Base-by-base conservation (phyloP, 53 echinoderm and acorn worm genomes). In the Astropecten irregularis region DNA sequence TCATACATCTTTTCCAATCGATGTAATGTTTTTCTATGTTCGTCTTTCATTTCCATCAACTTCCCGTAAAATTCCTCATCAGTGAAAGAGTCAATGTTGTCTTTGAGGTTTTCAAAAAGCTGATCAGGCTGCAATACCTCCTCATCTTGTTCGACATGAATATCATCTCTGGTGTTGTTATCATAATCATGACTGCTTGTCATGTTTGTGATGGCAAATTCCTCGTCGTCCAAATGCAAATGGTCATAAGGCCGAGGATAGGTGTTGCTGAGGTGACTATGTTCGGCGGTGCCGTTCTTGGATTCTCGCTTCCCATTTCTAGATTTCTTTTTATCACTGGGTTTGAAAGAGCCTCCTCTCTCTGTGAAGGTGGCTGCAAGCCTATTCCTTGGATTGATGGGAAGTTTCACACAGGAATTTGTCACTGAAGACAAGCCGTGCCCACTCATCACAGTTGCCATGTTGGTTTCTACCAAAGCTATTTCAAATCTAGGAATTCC, bases 361-460 rank as follows among this genome's bases (percentile, higher is more conserved):
- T 89, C 86, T 29, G 53, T 68, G 57, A 88, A 85, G 35, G 91
- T 89, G 26, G 89, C 93, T 34, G 93, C 88, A 73, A 96, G 88
- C 54, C 88, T 93, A 22, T 81, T 89, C 74, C 63, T 60, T 34
- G 96, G 93, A 52, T 90, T 93, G 77, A 86, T 83, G 16, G 96
- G 96, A 18, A 84, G 60, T 86, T 71, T 91, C 9, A 96, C 87
- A 76, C 91, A 96, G 30, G 96, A 91, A 82, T 96, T 96, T 63
- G 93, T 93, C 20, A 93, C 83, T 37, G 89, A 68, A 13, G 96
- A 93, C 57, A 96, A 73, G 30, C 86, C 63, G 87, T 96, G 96
- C 37, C 87, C 93, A 10, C 28, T 36, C 0, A 73, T 11, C 26
- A 33, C 36, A 37, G 93, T 91, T 86, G 93, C 93, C 93, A 93